These are phyloP conservation scores for Brachypteracias leptosomus DNA, from an alignment of 2,113 vertebrate species.

Conservation along the genomic window DNA sequence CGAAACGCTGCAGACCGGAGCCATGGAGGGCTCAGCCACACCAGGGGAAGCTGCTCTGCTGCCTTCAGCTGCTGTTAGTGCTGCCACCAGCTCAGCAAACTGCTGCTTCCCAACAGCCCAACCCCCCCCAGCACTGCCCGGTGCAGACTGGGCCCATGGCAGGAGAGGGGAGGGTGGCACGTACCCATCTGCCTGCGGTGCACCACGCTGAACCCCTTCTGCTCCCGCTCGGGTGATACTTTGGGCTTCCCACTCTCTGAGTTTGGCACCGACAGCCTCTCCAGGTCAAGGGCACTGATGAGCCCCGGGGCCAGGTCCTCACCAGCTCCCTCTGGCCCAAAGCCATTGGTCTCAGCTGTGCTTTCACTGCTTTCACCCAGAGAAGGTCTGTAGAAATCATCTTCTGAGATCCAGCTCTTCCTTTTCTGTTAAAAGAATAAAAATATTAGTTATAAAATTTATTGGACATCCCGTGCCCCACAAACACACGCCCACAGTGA, in stretches of 20 bases:
- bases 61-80: background rate
- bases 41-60: background rate
- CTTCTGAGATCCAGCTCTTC: constrained; percentile 91
- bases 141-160: accelerated
- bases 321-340: background rate
- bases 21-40: background rate
- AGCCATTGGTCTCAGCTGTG: background rate
- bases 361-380: background rate
- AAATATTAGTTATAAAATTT: background rate
- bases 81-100: background rate
- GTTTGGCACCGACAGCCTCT: background rate
- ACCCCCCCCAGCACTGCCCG: background rate
- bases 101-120: background rate
- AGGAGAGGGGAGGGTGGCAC: background rate
- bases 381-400: constrained; percentile 86
- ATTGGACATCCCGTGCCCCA: accelerated
- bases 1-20: background rate
- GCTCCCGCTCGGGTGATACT: background rate
- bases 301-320: background rate
- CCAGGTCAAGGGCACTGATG: constrained; percentile 43
- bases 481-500: accelerated
- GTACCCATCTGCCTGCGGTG: constrained; percentile 91
- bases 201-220: constrained; percentile 80
- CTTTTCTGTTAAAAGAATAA: constrained; percentile 69
- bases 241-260: background rate